Conservation (phyloP, 2,797 vertebrate species). For the Otolemur crassicaudatus region DNA sequence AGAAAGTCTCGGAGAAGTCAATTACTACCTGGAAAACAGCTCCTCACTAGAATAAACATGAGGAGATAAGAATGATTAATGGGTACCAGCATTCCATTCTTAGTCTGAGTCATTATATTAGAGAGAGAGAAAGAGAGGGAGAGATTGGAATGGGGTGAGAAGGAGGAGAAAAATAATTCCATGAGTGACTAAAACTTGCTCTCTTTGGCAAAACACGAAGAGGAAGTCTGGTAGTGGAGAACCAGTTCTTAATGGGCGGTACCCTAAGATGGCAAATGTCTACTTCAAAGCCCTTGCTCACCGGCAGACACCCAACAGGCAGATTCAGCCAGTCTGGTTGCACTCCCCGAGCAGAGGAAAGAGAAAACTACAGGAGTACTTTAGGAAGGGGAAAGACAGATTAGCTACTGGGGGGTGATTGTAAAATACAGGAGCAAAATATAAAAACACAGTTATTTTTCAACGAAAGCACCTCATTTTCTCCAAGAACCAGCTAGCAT, state of each 20-base stretch:
- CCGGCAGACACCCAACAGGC: not conserved
- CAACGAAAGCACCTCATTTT: not conserved
- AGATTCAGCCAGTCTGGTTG: not conserved
- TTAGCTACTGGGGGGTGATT: not conserved
- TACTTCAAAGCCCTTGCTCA: not conserved
- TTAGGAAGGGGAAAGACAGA: not conserved
- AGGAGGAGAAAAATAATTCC: not conserved
- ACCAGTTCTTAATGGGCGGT: not conserved
- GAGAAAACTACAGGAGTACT: not conserved
- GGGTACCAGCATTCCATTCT: slow-evolving; percentile 1
- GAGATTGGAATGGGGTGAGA: not conserved
- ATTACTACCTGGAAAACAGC: slow-evolving; percentile 84
- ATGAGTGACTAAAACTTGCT: not conserved
- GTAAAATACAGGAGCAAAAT: not conserved
- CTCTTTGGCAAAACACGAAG: not conserved
- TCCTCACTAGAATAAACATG: slow-evolving; percentile 87
- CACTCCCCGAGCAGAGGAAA: not conserved
- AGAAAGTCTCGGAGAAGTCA: slow-evolving; percentile 67
- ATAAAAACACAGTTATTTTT: not conserved
- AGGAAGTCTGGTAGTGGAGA: not conserved
- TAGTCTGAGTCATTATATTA: not conserved
- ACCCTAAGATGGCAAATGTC: not conserved
- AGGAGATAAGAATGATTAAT: slow-evolving; percentile 64
- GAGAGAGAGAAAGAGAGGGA: accelerated
- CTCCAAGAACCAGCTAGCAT: not conserved